phyloP scores from a whole-genome alignment of 2,797 vertebrate species.

The Coendou prehensilis region DNA sequence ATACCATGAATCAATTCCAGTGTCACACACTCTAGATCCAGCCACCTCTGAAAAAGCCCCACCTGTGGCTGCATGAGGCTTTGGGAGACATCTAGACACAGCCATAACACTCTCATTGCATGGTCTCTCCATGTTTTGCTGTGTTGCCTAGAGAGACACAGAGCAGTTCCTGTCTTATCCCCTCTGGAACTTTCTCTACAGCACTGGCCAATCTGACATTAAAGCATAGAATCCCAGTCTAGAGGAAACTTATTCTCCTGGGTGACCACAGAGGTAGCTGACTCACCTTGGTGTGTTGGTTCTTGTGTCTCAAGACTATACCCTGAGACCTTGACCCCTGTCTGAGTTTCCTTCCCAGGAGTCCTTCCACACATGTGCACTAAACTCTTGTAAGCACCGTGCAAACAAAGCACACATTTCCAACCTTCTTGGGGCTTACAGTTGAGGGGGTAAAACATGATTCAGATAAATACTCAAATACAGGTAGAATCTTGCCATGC shows the following conservation, averaged over 20 bases:
- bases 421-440: not conserved
- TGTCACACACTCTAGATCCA: no score
- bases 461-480: not conserved
- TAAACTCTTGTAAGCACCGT: not conserved
- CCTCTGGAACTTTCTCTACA: slow-evolving; percentile 21
- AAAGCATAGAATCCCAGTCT: not conserved
- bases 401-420: not conserved
- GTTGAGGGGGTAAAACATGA: not conserved
- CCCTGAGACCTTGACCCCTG: not conserved
- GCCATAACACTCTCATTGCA: not conserved
- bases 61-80: no score
- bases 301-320: not conserved
- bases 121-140: not conserved
- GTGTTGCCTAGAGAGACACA: not conserved
- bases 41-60: no score
- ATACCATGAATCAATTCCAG: no score
- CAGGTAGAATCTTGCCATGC: not conserved
- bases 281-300: not conserved
- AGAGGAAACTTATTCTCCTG: not conserved
- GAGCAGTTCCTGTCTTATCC: not conserved
- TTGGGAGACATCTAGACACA: no score
- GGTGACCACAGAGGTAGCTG: not conserved
- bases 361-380: not conserved
- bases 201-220: not conserved
- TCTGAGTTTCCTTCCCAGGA: not conserved